A percentile compares a stretch with the other conserved stretches of the same genome.
These are phyloP conservation scores for Tenthredo distinguenda DNA, from an alignment of 2,888 invertebrate genomes.

Conservation along the genomic window DNA sequence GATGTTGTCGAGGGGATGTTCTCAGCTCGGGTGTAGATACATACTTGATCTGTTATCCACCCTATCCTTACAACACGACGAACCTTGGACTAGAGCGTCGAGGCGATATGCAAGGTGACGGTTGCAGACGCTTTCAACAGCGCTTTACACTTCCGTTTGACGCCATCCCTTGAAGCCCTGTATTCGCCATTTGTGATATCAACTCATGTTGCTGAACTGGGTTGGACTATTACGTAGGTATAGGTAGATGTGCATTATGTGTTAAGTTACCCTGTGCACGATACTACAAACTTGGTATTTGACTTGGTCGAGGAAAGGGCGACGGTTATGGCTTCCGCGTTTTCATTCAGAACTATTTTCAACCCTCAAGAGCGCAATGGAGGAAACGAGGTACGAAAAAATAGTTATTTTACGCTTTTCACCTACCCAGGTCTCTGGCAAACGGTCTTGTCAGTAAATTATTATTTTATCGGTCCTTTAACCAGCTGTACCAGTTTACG, in stretches of 20 bases:
- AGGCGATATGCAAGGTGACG: not conserved
- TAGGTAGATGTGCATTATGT: not conserved
- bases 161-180: not conserved
- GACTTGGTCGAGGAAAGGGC: not conserved
- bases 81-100: not conserved
- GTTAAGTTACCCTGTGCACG: not conserved
- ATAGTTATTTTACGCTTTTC: not conserved
- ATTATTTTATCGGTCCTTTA: constrained; percentile 34
- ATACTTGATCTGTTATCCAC: not conserved
- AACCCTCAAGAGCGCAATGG: not conserved
- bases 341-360: not conserved
- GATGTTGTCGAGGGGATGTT: not conserved
- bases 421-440: not conserved
- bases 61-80: not conserved
- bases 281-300: constrained; percentile 22
- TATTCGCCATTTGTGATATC: not conserved
- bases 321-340: constrained; percentile 10
- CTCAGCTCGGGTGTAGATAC: not conserved
- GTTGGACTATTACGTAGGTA: not conserved
- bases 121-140: constrained; percentile 21
- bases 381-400: not conserved
- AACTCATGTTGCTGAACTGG: constrained; percentile 14
- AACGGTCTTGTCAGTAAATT: constrained; percentile 5
- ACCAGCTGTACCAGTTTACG: constrained; percentile 28
- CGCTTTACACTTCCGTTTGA: constrained; percentile 29